A percentile compares a stretch with the other conserved stretches of the same genome.
phyloP scores from a whole-genome alignment of 2,888 invertebrate species.

The Temnothorax unifasciatus region DNA sequence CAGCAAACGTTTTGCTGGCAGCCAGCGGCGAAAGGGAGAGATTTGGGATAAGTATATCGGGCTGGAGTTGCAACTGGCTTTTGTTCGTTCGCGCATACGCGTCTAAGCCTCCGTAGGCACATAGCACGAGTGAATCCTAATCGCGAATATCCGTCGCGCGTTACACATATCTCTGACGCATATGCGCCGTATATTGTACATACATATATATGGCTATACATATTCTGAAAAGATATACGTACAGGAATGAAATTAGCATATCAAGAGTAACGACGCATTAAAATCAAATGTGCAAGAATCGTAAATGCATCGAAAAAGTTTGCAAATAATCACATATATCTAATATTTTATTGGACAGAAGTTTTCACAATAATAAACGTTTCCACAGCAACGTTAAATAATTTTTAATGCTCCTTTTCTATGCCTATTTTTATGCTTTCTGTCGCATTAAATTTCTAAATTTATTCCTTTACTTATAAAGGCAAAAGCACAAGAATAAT shows the following conservation, averaged over 20 bases:
- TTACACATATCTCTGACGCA: constrained; percentile 25
- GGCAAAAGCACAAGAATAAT: neutral
- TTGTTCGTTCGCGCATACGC: constrained; percentile 61
- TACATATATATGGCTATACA: neutral
- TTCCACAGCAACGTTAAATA: neutral
- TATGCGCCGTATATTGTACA: neutral
- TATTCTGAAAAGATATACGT: neutral
- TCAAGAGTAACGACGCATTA: constrained; percentile 7
- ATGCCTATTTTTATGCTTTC: neutral
- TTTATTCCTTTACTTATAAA: neutral
- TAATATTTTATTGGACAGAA: neutral
- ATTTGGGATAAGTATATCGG: constrained; percentile 65
- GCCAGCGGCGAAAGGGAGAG: constrained; percentile 41
- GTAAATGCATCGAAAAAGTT: neutral
- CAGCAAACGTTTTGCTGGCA: constrained; percentile 47
- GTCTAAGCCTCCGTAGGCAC: constrained; percentile 39
- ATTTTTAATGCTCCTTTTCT: neutral
- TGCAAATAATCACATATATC: neutral
- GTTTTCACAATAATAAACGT: neutral
- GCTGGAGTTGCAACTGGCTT: constrained; percentile 63
- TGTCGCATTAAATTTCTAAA: neutral
- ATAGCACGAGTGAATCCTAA: constrained; percentile 64
- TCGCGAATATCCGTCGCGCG: constrained; percentile 59
- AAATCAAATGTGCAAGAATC: constrained; percentile 15
- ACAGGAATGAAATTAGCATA: constrained; percentile 19